A percentile compares a stretch with the other conserved stretches of the same genome.
Evolutionary conservation across 2,888 invertebrate genomes (phyloP).

Genomic region (Rhogogaster chlorosoma): DNA sequence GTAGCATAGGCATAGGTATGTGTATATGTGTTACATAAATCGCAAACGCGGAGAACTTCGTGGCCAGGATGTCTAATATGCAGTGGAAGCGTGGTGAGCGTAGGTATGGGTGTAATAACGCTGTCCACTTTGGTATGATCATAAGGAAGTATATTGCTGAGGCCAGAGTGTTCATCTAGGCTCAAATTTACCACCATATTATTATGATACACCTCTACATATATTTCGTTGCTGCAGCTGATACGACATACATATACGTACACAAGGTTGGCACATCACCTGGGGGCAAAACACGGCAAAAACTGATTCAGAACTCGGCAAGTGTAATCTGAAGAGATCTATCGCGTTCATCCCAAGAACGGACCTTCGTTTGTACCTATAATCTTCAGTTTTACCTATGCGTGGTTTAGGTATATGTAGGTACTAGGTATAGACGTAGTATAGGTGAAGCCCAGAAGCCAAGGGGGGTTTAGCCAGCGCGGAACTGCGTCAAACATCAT

Average conservation of each 20-base stretch:
- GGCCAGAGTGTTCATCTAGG: not conserved
- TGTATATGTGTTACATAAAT: too few relatives aligned
- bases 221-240: not conserved
- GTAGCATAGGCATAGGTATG: not conserved
- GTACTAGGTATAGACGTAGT: not conserved
- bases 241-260: not conserved
- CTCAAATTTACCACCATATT: not conserved
- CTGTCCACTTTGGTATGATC: slow-evolving; percentile 27
- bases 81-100: not conserved
- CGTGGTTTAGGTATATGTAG: too few relatives aligned
- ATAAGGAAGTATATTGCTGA: not conserved
- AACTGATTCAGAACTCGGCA: not conserved
- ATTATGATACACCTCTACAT: not conserved
- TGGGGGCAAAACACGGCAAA: not conserved
- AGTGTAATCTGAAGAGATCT: not conserved
- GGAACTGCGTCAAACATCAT: slow-evolving; percentile 9
- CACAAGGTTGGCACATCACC: not conserved
- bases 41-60: not conserved
- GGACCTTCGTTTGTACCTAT: not conserved
- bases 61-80: not conserved
- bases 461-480: not conserved
- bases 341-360: not conserved
- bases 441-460: not conserved
- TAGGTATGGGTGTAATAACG: not conserved
- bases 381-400: not conserved